A percentile compares a stretch with the other conserved stretches of the same genome.
phyloP scores from a whole-genome alignment of 2,113 vertebrate genomes.

The Sapajus apella region DNA sequence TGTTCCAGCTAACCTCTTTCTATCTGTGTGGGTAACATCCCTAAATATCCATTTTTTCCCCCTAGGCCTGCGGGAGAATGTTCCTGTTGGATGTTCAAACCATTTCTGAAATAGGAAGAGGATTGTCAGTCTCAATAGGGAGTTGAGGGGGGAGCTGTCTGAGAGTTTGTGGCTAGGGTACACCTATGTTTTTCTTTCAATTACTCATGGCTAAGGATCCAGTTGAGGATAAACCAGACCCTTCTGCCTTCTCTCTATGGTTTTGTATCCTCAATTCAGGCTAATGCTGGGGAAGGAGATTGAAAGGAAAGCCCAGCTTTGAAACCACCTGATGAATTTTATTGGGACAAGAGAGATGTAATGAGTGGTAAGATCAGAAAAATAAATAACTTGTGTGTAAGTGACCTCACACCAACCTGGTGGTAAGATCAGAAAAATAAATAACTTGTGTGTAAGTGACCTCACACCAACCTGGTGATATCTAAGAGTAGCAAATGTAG shows the following conservation, averaged over 20 bases:
- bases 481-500: neutral
- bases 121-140: neutral
- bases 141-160: neutral
- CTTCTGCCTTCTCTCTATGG: neutral
- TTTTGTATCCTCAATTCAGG: neutral
- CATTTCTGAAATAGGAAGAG: neutral
- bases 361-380: neutral
- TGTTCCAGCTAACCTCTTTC: neutral
- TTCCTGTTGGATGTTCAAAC: neutral
- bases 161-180: neutral
- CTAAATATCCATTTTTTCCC: neutral
- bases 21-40: neutral
- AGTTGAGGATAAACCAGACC: neutral
- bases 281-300: neutral
- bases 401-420: neutral
- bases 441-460: neutral
- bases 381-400: neutral
- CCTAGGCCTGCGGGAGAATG: neutral
- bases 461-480: neutral
- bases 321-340: neutral
- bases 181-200: neutral
- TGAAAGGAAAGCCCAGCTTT: neutral
- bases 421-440: slow-evolving; percentile 4
- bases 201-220: neutral
- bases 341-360: neutral